Evolutionary conservation across 2,797 vertebrate genomes (phyloP), one percentile per base, ranked within the genome.

Genomic region (Typhlichthys subterraneus): DNA sequence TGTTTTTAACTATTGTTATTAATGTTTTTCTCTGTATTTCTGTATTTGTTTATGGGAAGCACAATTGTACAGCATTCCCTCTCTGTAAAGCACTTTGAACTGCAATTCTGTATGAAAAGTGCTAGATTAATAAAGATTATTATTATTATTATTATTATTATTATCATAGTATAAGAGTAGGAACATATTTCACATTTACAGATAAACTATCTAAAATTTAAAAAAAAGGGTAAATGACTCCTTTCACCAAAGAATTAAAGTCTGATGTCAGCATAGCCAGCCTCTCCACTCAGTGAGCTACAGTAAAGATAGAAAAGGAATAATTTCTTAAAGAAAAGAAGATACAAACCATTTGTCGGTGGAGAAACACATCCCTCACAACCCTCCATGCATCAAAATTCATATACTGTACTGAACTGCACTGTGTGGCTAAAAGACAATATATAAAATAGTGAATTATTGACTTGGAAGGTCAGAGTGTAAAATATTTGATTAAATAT

Each of bases 401-500:
- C 70, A 83, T 84, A 83, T 61, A 79, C 79, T 65, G 81, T 61
- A 69, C 64, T 61, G 60, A 53, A 45, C 49, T 58, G 70, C 66
- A 61, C 58, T 33, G 33, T 68, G 58, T 65, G 51, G 56, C 66
- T 63, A 73, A 73, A 75, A 78, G 72, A 70, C 73, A 79, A 87
- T 79, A 76, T 70, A 82, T 72, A 83, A 83, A 66, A 59, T 79
- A 69, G 86, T 93, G 83, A 92, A 93, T 93, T 92, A 94, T 93
- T 94, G 86, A 93, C 90, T 92, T 23, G 23, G 92, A 90, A 92
- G 92, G 92, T 93, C 91, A 93, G 84, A 59, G 86, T 84, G 82
- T 67, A 64, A 70, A 69, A 66, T 38, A 46, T 46, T 74, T 87
- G 81, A 94, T 93, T 90, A 93, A 94, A 93, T 90, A 93, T 92